Conservation (phyloP, 2,113 vertebrate species). For the Burhinus oedicnemus region DNA sequence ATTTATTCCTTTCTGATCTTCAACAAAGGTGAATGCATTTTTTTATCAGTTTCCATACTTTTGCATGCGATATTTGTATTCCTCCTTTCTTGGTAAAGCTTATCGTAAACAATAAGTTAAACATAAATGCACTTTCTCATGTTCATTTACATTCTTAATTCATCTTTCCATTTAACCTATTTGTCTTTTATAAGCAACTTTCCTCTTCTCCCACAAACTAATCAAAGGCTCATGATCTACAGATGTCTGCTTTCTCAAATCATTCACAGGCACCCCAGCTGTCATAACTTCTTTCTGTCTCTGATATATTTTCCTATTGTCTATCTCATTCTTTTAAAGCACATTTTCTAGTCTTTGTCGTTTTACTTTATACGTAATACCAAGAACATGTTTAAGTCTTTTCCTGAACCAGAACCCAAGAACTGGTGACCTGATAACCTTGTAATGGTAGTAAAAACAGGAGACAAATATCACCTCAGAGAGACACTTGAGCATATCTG, state of each 20-base stretch:
- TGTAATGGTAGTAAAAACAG: background rate
- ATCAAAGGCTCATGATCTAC: background rate
- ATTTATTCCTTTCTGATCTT: background rate
- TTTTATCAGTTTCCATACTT: background rate
- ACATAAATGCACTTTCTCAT: background rate
- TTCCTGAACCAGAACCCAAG: conserved; percentile 32
- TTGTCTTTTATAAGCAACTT: background rate
- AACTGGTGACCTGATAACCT: conserved; percentile 5
- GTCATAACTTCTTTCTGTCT: background rate
- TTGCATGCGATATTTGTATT: background rate
- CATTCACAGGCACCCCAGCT: background rate
- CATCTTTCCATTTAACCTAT: background rate
- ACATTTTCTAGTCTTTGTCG: background rate
- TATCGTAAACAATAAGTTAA: background rate
- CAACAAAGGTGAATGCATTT: background rate
- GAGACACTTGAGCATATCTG: conserved; percentile 14
- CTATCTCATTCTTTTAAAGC: background rate
- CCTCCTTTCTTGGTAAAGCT: background rate
- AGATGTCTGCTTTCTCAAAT: background rate
- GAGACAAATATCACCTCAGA: conserved; percentile 44
- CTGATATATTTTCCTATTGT: background rate
- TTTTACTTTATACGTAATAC: background rate
- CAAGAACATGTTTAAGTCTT: background rate
- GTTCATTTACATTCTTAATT: background rate
- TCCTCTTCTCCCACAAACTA: background rate